A percentile compares a stretch with the other conserved stretches of the same genome.
phyloP scores from a whole-genome alignment of 2,888 invertebrate species.

The Cosmopolites sordidus region DNA sequence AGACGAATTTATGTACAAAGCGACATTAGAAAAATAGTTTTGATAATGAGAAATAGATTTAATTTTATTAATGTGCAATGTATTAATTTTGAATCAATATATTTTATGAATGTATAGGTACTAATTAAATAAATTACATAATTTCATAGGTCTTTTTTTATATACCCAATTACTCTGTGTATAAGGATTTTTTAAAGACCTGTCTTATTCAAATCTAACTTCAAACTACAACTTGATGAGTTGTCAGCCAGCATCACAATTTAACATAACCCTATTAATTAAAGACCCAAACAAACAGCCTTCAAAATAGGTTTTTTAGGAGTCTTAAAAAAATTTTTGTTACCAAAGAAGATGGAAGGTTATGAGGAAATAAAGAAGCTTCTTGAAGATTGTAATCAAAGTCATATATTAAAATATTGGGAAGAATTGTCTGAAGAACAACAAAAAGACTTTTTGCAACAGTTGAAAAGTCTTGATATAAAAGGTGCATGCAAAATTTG shows the following conservation, averaged over 20 bases:
- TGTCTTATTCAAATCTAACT: too few species aligned
- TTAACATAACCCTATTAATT: constrained; percentile 5
- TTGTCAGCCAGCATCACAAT: constrained; percentile 6
- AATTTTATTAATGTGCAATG: too few species aligned
- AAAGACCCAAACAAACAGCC: constrained; percentile 3
- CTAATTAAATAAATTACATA: too few species aligned
- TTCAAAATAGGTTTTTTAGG: constrained; percentile 22
- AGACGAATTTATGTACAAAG: too few species aligned
- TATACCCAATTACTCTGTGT: too few species aligned
- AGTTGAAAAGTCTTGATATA: constrained; percentile 37
- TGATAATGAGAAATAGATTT: too few species aligned
- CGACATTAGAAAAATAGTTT: too few species aligned
- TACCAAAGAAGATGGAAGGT: constrained; percentile 27
- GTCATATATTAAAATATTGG: constrained; percentile 36
- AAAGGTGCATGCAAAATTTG: constrained; percentile 37
- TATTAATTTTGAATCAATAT: too few species aligned
- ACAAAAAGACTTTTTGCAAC: constrained; percentile 30
- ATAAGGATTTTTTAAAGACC: too few species aligned
- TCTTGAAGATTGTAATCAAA: constrained; percentile 31
- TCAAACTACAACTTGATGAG: constrained; percentile 6
- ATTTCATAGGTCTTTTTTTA: too few species aligned
- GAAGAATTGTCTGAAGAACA: constrained; percentile 31
- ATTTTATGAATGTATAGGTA: too few species aligned
- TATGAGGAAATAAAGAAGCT: constrained; percentile 29
- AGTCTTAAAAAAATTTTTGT: constrained; percentile 16